Evolutionary conservation across 1,140 invertebrate genomes (phyloP).

Genomic region (Lasaia peninsularis): DNA sequence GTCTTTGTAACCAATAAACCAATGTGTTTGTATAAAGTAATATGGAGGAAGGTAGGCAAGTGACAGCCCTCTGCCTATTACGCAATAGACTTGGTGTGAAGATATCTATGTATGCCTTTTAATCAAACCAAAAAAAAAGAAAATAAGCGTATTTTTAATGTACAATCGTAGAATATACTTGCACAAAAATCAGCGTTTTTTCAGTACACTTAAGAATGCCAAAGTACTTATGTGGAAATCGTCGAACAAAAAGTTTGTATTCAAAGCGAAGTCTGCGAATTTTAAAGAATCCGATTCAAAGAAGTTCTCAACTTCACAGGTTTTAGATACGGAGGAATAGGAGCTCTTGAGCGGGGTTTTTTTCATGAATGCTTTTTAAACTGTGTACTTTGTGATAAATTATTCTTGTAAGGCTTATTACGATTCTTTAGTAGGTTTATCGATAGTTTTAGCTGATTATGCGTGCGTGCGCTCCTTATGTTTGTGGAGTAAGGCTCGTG

Average conservation of each 20-base stretch:
- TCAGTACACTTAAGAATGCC: conserved; percentile 2
- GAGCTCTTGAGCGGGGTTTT: not conserved
- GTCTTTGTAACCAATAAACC: too few species aligned
- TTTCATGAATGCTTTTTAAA: conserved; percentile 2
- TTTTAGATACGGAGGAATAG: not conserved
- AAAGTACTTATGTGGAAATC: conserved; percentile 8
- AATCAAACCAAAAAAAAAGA: not conserved
- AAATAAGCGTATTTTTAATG: not conserved
- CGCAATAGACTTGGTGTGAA: too few species aligned
- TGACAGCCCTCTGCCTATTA: too few species aligned
- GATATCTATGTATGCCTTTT: too few species aligned
- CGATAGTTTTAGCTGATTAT: too few species aligned
- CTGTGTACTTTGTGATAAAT: not conserved
- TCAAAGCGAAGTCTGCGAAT: conserved; percentile 11
- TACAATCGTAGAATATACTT: not conserved
- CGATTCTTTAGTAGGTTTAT: too few species aligned
- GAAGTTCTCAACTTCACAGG: conserved; percentile 5
- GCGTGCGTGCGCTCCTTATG: too few species aligned
- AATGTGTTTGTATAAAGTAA: too few species aligned
- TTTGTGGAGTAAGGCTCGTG: too few species aligned
- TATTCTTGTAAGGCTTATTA: not conserved
- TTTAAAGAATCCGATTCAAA: conserved; percentile 6
- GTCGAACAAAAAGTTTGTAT: conserved; percentile 6
- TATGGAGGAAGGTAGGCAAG: too few species aligned
- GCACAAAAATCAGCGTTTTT: not conserved